A percentile compares a stretch with the other conserved stretches of the same genome.
Conservation (phyloP, 2,888 invertebrate species). For the Netelia virgata region DNA sequence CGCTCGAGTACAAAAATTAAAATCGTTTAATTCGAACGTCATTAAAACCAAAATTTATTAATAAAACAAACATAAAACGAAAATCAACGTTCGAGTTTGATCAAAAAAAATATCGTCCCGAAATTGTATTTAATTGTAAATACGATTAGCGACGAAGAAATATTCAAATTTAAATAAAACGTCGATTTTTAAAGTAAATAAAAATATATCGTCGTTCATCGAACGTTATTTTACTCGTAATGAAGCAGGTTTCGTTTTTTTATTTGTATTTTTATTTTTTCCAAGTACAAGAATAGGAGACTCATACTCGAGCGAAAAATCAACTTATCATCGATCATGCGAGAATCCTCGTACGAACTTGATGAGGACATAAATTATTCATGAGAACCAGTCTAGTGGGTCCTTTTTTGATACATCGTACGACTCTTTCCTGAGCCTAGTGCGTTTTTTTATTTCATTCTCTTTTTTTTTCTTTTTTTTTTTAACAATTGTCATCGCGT, state of each 20-base stretch:
- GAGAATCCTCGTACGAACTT: neutral
- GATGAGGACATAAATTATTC: conserved; percentile 45
- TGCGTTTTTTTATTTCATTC: neutral
- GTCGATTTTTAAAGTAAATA: neutral
- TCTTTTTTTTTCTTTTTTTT: conserved; percentile 23
- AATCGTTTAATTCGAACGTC: neutral
- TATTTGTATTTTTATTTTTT: neutral
- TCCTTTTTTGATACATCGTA: conserved; percentile 14
- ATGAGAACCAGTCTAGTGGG: conserved; percentile 40
- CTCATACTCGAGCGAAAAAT: neutral
- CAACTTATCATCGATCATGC: neutral
- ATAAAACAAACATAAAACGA: neutral
- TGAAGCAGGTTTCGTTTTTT: neutral
- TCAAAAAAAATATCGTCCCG: neutral
- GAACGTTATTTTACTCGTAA: neutral
- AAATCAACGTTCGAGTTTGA: neutral
- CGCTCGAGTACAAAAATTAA: neutral
- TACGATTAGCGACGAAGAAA: neutral
- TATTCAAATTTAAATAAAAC: neutral
- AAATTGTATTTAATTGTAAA: neutral
- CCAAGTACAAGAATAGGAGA: neutral
- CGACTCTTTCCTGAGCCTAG: conserved; percentile 9
- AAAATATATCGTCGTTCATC: neutral
- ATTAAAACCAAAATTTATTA: neutral
- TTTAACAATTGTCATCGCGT: too few relatives aligned